Conservation (phyloP, 2,888 invertebrate species). For the Phortica magna region DNA sequence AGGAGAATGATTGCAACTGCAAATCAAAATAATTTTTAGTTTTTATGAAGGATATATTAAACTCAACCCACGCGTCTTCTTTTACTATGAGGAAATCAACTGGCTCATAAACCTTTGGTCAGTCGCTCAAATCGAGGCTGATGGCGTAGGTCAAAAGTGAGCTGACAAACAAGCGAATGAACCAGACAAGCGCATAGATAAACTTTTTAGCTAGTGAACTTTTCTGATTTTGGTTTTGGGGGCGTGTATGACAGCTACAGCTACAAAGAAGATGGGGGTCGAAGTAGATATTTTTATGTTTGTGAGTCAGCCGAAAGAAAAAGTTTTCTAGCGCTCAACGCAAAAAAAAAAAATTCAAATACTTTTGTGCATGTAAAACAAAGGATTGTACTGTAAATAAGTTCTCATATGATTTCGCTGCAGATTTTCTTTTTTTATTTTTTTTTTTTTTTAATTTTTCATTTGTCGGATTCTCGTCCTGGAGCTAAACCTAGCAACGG, state of each 20-base stretch:
- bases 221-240: background rate
- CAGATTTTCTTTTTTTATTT: constrained; percentile 2
- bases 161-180: constrained; percentile 11
- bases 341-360: background rate
- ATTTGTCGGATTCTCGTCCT: background rate
- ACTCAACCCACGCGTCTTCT: background rate
- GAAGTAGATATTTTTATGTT: constrained; percentile 4
- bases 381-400: constrained; percentile 62
- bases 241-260: background rate
- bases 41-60: background rate
- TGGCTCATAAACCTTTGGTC: background rate
- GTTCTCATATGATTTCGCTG: constrained; percentile 15
- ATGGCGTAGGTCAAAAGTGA: background rate
- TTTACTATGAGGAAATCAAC: background rate
- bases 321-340: background rate
- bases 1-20: no score
- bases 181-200: constrained; percentile 15
- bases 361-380: constrained; percentile 54
- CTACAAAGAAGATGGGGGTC: background rate
- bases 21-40: background rate
- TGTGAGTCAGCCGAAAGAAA: constrained; percentile 11
- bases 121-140: constrained; percentile 6
- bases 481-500: background rate
- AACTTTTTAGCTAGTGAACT: constrained; percentile 11
- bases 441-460: background rate